These are phyloP conservation scores for Myopa testacea DNA, from an alignment of 2,888 invertebrate genomes.

Conservation along the genomic window DNA sequence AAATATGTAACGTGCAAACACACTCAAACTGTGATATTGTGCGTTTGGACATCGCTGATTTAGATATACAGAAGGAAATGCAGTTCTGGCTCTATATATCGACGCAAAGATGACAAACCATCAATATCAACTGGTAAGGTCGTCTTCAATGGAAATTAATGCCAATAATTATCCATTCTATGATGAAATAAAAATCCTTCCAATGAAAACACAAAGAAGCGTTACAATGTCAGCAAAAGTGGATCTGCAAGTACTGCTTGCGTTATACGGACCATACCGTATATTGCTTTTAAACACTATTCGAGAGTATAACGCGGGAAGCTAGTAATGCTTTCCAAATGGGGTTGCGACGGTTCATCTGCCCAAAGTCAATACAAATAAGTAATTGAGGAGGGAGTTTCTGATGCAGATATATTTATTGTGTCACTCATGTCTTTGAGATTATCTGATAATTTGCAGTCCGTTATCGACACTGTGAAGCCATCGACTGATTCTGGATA, in stretches of 20 bases:
- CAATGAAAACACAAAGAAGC: too few relatives aligned
- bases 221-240: neutral
- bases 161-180: neutral
- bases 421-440: neutral
- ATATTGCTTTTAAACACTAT: too few relatives aligned
- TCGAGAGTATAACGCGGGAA: too few relatives aligned
- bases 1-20: too few relatives aligned
- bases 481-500: too few relatives aligned
- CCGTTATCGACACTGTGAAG: too few relatives aligned
- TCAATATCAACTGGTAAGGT: neutral
- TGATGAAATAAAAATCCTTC: neutral
- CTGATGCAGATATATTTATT: neutral
- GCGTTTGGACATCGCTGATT: too few relatives aligned
- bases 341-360: neutral
- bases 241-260: neutral
- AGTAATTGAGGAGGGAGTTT: neutral
- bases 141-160: neutral
- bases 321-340: neutral
- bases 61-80: too few relatives aligned
- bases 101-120: neutral
- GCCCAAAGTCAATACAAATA: neutral
- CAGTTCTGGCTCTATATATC: too few relatives aligned
- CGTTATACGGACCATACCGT: neutral
- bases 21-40: too few relatives aligned
- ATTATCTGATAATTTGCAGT: constrained; percentile 6